Conservation (phyloP, 2,888 invertebrate species). For the Pollenia labialis region DNA sequence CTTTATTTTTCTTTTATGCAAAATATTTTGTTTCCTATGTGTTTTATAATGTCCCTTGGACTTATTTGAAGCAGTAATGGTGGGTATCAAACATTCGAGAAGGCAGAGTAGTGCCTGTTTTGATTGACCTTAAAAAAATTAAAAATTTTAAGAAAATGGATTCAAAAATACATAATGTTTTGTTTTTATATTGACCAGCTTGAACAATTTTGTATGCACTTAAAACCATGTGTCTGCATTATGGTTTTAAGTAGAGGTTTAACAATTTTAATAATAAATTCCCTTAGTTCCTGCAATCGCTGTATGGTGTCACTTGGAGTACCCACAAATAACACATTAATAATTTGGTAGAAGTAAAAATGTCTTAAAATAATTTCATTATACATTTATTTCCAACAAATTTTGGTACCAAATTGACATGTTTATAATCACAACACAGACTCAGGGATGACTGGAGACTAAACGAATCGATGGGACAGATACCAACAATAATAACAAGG, state of each 20-base stretch:
- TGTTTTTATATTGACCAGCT: no score
- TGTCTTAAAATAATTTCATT: conserved; percentile 27
- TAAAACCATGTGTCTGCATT: no score
- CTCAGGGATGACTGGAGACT: not conserved
- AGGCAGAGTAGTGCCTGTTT: no score
- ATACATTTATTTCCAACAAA: conserved; percentile 44
- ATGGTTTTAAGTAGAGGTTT: not conserved
- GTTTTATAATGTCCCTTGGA: no score
- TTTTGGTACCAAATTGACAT: conserved; percentile 66
- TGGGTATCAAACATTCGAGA: no score
- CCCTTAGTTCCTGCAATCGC: not conserved
- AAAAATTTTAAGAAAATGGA: no score
- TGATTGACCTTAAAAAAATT: no score
- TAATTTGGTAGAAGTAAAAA: not conserved
- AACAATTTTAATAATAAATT: conserved; percentile 5
- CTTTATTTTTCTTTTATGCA: no score
- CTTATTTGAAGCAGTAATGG: no score
- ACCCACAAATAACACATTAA: conserved; percentile 48
- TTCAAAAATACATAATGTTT: no score
- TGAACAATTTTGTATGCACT: no score
- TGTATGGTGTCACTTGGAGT: conserved; percentile 37
- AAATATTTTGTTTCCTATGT: no score
- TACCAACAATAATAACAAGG: conserved; percentile 21
- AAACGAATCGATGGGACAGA: not conserved
- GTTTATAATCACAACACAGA: conserved; percentile 68